phyloP scores from a whole-genome alignment of 2,797 vertebrate genomes.

The Synaphobranchus kaupii region DNA sequence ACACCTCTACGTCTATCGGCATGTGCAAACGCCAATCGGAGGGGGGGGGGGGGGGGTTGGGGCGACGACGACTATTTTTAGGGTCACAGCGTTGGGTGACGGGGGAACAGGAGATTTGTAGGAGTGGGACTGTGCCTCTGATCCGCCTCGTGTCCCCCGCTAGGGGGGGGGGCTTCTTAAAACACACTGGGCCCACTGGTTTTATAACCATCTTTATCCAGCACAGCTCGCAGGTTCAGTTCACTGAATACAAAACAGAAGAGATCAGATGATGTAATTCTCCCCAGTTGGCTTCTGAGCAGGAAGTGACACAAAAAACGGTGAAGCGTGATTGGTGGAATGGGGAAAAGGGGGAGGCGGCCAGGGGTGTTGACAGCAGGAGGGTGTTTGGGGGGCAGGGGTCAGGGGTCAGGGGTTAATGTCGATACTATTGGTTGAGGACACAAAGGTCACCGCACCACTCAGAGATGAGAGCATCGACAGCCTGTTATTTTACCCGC shows the following conservation, averaged over 20 bases:
- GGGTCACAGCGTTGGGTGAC: not conserved
- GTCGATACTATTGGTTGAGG: not conserved
- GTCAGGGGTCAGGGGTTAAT: not conserved
- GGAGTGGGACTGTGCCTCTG: too few species aligned
- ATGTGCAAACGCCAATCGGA: not conserved
- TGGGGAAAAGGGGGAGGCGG: not conserved
- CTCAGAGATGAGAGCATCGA: not conserved
- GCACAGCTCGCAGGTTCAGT: conserved; percentile 57
- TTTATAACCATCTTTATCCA: conserved; percentile 42
- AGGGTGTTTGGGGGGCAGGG: not conserved
- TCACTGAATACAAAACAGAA: conserved; percentile 2
- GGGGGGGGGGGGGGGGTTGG: too few species aligned
- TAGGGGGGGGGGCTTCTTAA: not conserved
- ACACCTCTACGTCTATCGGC: not conserved
- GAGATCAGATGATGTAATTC: conserved; percentile 29
- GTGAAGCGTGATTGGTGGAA: not conserved
- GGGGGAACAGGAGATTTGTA: not conserved
- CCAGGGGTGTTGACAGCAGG: not conserved
- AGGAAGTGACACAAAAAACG: not conserved
- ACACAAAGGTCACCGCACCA: not conserved
- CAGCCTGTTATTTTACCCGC: too few species aligned
- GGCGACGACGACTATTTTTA: conserved; percentile 31
- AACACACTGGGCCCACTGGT: conserved; percentile 9
- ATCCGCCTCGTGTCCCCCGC: too few species aligned
- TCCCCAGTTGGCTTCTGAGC: not conserved